phyloP scores from a whole-genome alignment of 2,797 vertebrate species.

The Glyptemys insculpta region DNA sequence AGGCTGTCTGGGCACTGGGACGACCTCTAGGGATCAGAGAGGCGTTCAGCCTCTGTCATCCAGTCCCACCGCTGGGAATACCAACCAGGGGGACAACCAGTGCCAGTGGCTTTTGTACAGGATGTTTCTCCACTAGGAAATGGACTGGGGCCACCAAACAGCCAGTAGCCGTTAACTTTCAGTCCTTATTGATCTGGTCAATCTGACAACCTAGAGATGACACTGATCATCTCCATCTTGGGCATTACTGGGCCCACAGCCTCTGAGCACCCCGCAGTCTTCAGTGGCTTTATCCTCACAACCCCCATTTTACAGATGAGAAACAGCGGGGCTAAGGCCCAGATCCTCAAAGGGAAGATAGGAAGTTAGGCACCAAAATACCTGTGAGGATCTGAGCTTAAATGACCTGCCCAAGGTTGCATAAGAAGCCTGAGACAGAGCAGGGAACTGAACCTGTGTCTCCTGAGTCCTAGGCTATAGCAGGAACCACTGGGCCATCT shows the following conservation, averaged over 20 bases:
- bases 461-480: accelerated
- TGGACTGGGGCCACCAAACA: not conserved
- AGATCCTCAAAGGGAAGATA: not conserved
- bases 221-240: not conserved
- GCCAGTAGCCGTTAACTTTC: not conserved
- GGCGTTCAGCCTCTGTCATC: not conserved
- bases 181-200: not conserved
- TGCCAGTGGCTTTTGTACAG: not conserved
- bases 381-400: too few relatives aligned
- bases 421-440: not conserved
- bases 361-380: too few relatives aligned
- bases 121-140: not conserved
- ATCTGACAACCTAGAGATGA: not conserved
- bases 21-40: not conserved
- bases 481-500: not conserved
- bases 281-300: not conserved
- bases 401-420: too few relatives aligned
- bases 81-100: not conserved
- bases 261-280: not conserved
- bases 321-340: not conserved
- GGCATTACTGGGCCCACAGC: not conserved
- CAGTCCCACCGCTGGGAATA: not conserved
- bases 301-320: not conserved
- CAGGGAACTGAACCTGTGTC: not conserved
- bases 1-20: not conserved